Percentiles rank a stretch among this genome's conserved stretches.
phyloP scores from a whole-genome alignment of 2,888 invertebrate genomes.

The Micoletzkya japonica region DNA sequence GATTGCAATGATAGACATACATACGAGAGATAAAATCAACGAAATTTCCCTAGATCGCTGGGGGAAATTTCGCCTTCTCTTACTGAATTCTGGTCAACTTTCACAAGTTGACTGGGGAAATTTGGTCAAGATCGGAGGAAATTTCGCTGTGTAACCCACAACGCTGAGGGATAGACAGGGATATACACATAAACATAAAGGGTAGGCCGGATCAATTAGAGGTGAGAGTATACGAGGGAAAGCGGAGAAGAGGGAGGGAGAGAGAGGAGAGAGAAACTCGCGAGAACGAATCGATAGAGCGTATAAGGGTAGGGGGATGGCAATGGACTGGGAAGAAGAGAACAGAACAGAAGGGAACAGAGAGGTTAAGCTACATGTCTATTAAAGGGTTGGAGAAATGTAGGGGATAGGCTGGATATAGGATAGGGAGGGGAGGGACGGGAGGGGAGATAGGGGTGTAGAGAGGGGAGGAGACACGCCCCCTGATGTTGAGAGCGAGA shows the following conservation, averaged over 20 bases:
- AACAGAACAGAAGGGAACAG: conserved; percentile 5
- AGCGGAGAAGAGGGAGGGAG: not conserved
- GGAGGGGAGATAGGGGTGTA: not conserved
- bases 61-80: not conserved
- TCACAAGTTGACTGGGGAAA: too few relatives aligned
- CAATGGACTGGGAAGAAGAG: not conserved
- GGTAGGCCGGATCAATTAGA: too few relatives aligned
- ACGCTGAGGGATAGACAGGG: too few relatives aligned
- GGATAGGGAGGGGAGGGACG: not conserved
- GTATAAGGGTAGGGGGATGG: not conserved
- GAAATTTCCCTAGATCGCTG: too few relatives aligned
- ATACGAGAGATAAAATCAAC: too few relatives aligned
- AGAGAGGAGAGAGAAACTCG: not conserved
- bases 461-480: conserved; percentile 16
- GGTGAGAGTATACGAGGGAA: too few relatives aligned
- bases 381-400: not conserved
- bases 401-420: not conserved
- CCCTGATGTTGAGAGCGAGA: not conserved
- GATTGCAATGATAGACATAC: too few relatives aligned
- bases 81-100: not conserved
- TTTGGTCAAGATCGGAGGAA: too few relatives aligned
- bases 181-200: too few relatives aligned
- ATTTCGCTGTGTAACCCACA: too few relatives aligned
- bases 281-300: not conserved
- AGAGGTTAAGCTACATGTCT: conserved; percentile 9